Conservation (phyloP, 2,888 invertebrate genomes). For the Schizaphis graminum region DNA sequence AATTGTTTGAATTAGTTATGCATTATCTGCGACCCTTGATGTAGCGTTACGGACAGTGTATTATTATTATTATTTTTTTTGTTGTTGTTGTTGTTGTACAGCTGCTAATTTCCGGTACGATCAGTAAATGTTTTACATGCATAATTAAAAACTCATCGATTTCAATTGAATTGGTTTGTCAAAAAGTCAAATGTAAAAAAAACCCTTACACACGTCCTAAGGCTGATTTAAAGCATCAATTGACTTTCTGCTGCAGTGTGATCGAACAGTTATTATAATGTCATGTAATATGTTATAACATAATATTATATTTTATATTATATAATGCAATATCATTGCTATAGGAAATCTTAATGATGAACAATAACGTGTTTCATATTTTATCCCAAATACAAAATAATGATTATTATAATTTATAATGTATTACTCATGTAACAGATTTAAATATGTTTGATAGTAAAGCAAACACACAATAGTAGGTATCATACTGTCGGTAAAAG, state of each 20-base stretch:
- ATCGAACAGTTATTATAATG: neutral
- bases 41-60: neutral
- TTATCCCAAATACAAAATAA: neutral
- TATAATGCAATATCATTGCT: neutral
- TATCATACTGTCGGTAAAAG: neutral
- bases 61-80: neutral
- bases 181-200: neutral
- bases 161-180: neutral
- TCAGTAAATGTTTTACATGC: constrained; percentile 24
- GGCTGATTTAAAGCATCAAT: neutral
- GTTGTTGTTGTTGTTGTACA: neutral
- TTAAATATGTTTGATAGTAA: neutral
- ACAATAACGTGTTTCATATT: neutral
- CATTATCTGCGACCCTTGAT: neutral
- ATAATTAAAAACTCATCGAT: constrained; percentile 46
- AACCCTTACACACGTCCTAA: neutral
- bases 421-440: neutral
- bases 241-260: neutral
- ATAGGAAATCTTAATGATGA: neutral
- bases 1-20: constrained; percentile 1
- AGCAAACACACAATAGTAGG: neutral
- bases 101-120: neutral
- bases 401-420: neutral
- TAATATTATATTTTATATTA: no score
- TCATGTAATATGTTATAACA: neutral